Conservation (phyloP, 2,888 invertebrate species). For the Dinocampus coccinellae region DNA sequence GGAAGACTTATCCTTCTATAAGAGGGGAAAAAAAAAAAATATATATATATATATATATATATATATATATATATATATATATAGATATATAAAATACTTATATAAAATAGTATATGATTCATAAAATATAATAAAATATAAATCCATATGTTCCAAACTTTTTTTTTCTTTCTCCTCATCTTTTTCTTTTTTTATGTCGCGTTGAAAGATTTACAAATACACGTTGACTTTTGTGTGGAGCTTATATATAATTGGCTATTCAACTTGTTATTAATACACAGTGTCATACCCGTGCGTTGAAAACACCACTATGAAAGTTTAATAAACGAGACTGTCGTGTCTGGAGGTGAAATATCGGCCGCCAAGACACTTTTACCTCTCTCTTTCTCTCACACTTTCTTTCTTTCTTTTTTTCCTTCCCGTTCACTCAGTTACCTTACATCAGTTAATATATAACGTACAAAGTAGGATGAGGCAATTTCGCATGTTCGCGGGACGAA, state of each 20-base stretch:
- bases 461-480: background rate
- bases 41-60: no score
- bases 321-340: slow-evolving; percentile 59
- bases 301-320: slow-evolving; percentile 54
- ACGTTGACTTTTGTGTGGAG: background rate
- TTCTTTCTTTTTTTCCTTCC: no score
- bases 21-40: no score
- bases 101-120: background rate
- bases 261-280: slow-evolving; percentile 32
- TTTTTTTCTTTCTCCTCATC: background rate
- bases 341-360: slow-evolving; percentile 59
- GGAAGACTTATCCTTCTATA: no score
- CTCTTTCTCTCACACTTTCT: no score
- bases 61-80: no score
- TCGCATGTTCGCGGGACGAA: background rate
- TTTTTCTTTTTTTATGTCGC: background rate
- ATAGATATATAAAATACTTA: no score
- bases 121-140: background rate
- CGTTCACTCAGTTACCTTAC: slow-evolving; percentile 4
- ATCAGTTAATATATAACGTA: background rate
- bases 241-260: slow-evolving; percentile 25
- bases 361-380: slow-evolving; percentile 20
- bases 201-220: background rate
- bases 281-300: slow-evolving; percentile 30
- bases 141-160: background rate